These are phyloP conservation scores for Halocaridina rubra DNA, from an alignment of 2,888 invertebrate genomes.

Conservation along the genomic window DNA sequence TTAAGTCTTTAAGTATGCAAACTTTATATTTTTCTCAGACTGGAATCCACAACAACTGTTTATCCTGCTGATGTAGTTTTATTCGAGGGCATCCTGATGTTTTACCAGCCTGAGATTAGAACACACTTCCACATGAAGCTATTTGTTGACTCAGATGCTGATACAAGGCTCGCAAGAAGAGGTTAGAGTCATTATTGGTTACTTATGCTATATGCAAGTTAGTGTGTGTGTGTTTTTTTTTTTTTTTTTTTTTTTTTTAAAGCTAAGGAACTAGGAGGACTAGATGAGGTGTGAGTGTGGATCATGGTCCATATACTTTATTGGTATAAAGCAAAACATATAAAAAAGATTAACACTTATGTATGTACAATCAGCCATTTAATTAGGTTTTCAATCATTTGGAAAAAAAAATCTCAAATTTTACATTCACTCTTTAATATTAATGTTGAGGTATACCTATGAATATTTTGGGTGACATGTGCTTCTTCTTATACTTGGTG, in stretches of 20 bases:
- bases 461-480: no score
- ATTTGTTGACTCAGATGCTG: slow-evolving; percentile 99
- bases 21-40: slow-evolving; percentile 36
- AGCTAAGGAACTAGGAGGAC: background rate
- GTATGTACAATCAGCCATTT: no score
- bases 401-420: no score
- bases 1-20: no score
- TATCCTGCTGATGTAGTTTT: slow-evolving; percentile 97
- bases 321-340: no score
- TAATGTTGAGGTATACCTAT: no score
- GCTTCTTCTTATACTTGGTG: no score
- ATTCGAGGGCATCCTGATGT: slow-evolving; percentile 97
- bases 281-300: no score
- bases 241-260: background rate
- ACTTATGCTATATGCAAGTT: background rate
- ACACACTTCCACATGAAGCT: slow-evolving; percentile 98
- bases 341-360: no score
- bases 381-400: no score
- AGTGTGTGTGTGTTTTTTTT: background rate
- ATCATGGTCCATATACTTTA: no score
- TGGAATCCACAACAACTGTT: slow-evolving; percentile 74
- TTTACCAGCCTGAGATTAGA: slow-evolving; percentile 92
- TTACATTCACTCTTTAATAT: no score
- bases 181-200: slow-evolving; percentile 73
- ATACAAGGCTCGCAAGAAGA: slow-evolving; percentile 93